phyloP scores from a whole-genome alignment of 2,797 vertebrate genomes.

The Sarcophilus harrisii region DNA sequence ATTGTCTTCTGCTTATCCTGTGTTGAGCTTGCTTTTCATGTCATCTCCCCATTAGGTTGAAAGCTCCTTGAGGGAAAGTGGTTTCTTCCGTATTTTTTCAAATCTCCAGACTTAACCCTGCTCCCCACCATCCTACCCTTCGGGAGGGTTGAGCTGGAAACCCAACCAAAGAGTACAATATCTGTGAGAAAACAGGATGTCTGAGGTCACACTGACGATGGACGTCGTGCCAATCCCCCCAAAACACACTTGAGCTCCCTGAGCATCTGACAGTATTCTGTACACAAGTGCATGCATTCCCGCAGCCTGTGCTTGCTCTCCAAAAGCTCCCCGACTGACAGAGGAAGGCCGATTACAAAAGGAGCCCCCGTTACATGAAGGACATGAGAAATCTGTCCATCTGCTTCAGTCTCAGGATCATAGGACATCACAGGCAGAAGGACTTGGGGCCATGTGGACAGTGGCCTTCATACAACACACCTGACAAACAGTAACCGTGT shows the following conservation, averaged over 20 bases:
- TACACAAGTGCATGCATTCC: not conserved
- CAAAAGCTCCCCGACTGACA: not conserved
- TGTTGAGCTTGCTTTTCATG: not conserved
- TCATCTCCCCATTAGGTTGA: not conserved
- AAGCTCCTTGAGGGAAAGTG: not conserved
- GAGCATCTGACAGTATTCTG: not conserved
- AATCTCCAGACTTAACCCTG: not conserved
- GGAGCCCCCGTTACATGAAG: not conserved
- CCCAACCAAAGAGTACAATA: constrained; percentile 20
- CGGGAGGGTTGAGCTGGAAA: constrained; percentile 31
- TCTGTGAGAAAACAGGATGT: constrained; percentile 8
- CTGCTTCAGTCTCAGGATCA: not conserved
- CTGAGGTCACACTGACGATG: constrained; percentile 19
- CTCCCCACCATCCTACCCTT: not conserved
- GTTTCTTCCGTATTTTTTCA: not conserved
- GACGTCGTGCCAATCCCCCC: not conserved
- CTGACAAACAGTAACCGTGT: not conserved
- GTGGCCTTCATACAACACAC: not conserved
- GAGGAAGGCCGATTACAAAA: not conserved
- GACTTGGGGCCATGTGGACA: not conserved
- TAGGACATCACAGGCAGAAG: not conserved
- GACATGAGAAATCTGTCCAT: not conserved
- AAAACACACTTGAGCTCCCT: constrained; percentile 22
- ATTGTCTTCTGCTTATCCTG: not conserved
- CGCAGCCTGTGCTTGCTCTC: not conserved